Base-by-base conservation (phyloP, 2,888 invertebrate genomes). In the Alloscopus bannaensis region DNA sequence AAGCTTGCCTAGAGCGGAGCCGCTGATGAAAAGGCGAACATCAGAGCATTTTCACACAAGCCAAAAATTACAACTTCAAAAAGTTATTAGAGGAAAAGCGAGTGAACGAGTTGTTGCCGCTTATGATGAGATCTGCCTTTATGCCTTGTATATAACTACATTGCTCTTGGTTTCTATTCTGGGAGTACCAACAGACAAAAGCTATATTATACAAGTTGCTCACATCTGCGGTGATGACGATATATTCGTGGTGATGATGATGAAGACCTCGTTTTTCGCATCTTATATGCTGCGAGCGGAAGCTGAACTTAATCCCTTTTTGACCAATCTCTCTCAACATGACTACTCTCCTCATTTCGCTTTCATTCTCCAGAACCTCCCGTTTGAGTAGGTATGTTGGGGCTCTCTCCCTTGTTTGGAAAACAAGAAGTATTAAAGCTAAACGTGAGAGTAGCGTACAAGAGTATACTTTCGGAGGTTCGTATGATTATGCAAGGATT, bases 21-120 rank as follows among this genome's bases (percentile, higher is more conserved):
- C n/a, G n/a, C n/a, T n/a, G n/a, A n/a, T n/a, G n/a, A n/a, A n/a
- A n/a, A n/a, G n/a, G n/a, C n/a, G n/a, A 59, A 31, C 62, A 62
- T n/a, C 47, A 47, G 47, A 60, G 62, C 50, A 50, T 64, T 72
- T 72, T 72, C 72, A 72, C 72, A 72, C 72, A 72, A 72, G 72
- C 72, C 64, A 72, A 64, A 72, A 72, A 72, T 72, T 72, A 72
- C 72, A 72, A 72, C 72, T 72, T 72, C 72, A 72, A 72, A 72
- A 72, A 72, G 72, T 72, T 72, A 72, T 72, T 64, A 72, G 36
- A 16, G 20, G 3, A 6, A 6, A n/a, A 3, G 8, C 2, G 18
- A 59, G 31, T n/a, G 20, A 3, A n/a, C 2, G 18, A 59, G 31
- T 59, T 18, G 31, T 55, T 42, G 42, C 8, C 42, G 31, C 18